Base-by-base conservation (phyloP, 2,888 invertebrate species). In the Netelia fuscicornis region DNA sequence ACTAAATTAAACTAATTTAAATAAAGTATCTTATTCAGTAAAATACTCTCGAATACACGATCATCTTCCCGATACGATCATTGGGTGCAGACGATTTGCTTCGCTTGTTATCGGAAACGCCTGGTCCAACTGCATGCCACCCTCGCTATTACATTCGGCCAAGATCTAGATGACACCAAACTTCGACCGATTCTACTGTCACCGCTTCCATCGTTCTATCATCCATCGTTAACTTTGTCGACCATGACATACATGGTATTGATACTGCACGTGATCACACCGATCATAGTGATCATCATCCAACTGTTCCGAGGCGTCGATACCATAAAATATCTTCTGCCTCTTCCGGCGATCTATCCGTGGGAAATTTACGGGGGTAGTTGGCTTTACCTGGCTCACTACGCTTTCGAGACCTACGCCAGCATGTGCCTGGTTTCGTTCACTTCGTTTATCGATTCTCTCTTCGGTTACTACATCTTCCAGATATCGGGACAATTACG, bases 391-490 rank as follows among this genome's bases (percentile, higher is more conserved):
- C 56, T 65, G 42, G 11, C 42, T 13, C 82, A 83, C 42, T 85
- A 81, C 62, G 25, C 75, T 9, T 77, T 84, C 58, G 85, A 87
- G 56, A 20, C 82, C 0, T 70, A 78, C 23, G 56, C 75, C 30
- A 75, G 71, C 3, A 67, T 80, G 25, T 52, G 42, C 17, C 60
- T 82, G 25, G 74, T 56, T 30, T 30, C 72, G 0, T 30, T 78
- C 10, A 70, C 81, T 8, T 37, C 68, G 5, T 56, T 75, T 25
- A 70, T 84, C 44, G 85, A 85, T 52, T 60, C 82, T 1, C 68
- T 88, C 10, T 88, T 86, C 52, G 81, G 81, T 54, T 81, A 83
- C 37, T 87, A 82, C 76, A 56, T 85, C 17, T 86, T 87, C 52
- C 83, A 84, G 71, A 85, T 87, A 23, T 84, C 78, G 37, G 82